These are phyloP conservation scores for Euphydryas editha DNA, from an alignment of 2,888 invertebrate genomes.

Conservation along the genomic window DNA sequence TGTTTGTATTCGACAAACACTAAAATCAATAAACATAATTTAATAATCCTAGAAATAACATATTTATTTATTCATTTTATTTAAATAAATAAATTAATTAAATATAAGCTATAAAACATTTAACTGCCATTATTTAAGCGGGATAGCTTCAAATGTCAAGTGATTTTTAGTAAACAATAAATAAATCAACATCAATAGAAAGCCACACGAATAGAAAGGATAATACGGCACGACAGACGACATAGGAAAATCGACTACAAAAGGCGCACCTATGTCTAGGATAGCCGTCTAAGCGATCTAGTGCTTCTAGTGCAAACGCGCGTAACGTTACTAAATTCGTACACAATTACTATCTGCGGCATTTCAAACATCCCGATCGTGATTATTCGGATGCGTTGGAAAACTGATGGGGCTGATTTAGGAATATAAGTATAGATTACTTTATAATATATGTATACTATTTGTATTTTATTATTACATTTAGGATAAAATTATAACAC, in stretches of 20 bases:
- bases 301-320: slow-evolving; percentile 10
- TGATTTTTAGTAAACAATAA: neutral
- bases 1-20: too few relatives aligned
- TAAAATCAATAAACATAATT: too few relatives aligned
- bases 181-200: slow-evolving; percentile 5
- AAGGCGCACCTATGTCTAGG: slow-evolving; percentile 2
- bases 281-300: neutral
- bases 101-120: neutral
- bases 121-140: neutral
- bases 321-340: slow-evolving; percentile 1
- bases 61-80: too few relatives aligned
- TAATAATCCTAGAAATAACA: too few relatives aligned
- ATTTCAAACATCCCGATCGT: slow-evolving; percentile 6
- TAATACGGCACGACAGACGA: slow-evolving; percentile 1
- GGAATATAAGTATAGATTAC: neutral
- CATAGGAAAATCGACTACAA: slow-evolving; percentile 1
- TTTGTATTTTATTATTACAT: too few relatives aligned
- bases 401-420: neutral
- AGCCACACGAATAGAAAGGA: neutral
- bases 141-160: too few relatives aligned
- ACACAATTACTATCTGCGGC: slow-evolving; percentile 6
- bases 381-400: slow-evolving; percentile 3
- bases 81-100: too few relatives aligned
- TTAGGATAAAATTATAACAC: too few relatives aligned
- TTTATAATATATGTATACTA: too few relatives aligned